These are phyloP conservation scores for Asarcornis scutulata DNA, from an alignment of 2,113 vertebrate species.

Conservation along the genomic window DNA sequence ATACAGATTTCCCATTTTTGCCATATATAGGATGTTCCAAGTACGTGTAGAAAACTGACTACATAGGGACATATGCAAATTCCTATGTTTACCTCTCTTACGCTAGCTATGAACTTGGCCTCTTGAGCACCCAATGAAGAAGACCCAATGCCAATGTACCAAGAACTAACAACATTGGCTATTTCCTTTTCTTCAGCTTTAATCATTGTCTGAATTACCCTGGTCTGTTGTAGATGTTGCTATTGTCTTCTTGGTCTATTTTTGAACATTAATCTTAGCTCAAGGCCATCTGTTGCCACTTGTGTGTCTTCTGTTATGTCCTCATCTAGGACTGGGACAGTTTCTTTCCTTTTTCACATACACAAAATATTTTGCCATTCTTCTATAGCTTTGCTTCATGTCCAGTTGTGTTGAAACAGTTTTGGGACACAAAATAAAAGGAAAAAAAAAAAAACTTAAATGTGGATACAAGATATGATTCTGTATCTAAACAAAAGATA, in stretches of 20 bases:
- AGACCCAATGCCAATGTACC: background rate
- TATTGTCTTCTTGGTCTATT: background rate
- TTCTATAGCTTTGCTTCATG: background rate
- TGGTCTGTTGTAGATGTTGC: background rate
- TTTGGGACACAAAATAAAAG: background rate
- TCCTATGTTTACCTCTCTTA: background rate
- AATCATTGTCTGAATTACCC: background rate
- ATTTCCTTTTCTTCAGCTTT: background rate
- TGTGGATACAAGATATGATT: background rate
- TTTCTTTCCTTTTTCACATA: background rate
- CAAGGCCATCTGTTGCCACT: background rate
- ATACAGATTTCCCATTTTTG: background rate
- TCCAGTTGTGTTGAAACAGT: background rate
- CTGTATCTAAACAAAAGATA: slow-evolving; percentile 19
- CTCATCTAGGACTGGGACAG: background rate
- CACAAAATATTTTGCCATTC: background rate
- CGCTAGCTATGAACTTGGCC: background rate
- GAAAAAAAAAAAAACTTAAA: background rate
- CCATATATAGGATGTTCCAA: background rate
- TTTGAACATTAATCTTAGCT: background rate
- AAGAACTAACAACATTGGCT: background rate
- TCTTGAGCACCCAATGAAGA: background rate
- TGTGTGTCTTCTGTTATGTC: background rate
- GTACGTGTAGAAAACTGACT: background rate
- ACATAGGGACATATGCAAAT: background rate